A percentile compares a stretch with the other conserved stretches of the same genome.
These are phyloP conservation scores for Myopa testacea DNA, from an alignment of 2,888 invertebrate species.

Conservation along the genomic window DNA sequence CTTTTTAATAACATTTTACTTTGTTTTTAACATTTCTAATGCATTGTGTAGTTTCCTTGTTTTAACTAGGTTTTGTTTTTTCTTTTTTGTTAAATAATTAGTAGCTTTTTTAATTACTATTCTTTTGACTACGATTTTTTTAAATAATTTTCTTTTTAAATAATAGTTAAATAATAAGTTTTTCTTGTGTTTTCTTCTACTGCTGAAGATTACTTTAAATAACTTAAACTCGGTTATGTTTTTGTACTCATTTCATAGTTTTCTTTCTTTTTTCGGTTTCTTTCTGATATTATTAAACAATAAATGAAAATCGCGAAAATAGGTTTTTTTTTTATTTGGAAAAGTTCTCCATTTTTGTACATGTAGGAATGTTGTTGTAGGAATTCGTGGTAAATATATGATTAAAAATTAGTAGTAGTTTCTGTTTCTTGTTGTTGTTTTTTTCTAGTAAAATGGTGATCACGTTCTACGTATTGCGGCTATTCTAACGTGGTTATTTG, in stretches of 20 bases:
- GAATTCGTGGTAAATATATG: too few species aligned
- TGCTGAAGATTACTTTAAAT: not conserved
- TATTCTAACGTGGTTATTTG: constrained; percentile 39
- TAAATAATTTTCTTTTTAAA: not conserved
- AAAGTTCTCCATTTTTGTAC: too few species aligned
- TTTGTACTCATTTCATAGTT: too few species aligned
- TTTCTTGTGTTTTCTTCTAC: too few species aligned
- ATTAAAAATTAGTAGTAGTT: too few species aligned
- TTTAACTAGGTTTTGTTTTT: constrained; percentile 2
- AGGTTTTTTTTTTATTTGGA: too few species aligned
- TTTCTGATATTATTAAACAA: too few species aligned
- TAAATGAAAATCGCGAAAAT: too few species aligned
- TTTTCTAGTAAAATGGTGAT: not conserved
- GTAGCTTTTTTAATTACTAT: not conserved
- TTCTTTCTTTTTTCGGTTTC: too few species aligned
- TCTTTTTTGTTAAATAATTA: not conserved
- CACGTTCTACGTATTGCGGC: not conserved
- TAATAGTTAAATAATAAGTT: too few species aligned
- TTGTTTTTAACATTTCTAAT: not conserved
- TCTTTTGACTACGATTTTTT: not conserved
- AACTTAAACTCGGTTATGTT: constrained; percentile 24
- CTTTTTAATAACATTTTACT: constrained; percentile 23
- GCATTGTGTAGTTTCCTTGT: not conserved
- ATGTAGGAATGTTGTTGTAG: too few species aligned
- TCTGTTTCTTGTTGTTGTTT: not conserved